Base-by-base conservation (phyloP, 2,797 vertebrate genomes). In the Novumbra hubbsi region DNA sequence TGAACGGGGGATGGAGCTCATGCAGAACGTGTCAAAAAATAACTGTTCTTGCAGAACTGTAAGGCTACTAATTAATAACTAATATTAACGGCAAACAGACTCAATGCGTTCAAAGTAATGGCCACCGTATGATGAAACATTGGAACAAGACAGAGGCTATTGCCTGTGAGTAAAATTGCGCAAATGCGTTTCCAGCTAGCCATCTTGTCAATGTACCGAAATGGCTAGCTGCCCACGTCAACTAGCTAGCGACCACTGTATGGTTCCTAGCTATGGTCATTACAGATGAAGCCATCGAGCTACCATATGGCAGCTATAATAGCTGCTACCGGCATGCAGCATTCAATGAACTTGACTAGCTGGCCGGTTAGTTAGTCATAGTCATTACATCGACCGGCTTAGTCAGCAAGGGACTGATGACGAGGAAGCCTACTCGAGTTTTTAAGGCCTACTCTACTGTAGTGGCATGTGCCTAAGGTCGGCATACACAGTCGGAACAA, bases 391-490 rank as follows among this genome's bases (percentile, higher is more conserved):
- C 41, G 11, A 45, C 34, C 16, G 63, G 63, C 63, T 89, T 86
- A 86, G 84, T 89, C 87, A 87, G 81, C 83, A 77, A 5, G 78
- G 78, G 80, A 77, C 76, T 85, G 87, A 89, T 89, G 88, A 85
- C 85, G 71, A 76, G 77, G 84, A 78, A 38, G 27, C 49, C 34
- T 84, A 89, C 86, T 88, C 81, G 86, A 79, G 88, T 73, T 85
- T 90, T 88, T 88, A 84, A 76, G 90, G 91, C 91, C 91, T 92
- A 91, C 41, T 45, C 89, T 45, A 52, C 84, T 74, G 81, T 38
- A 38, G 41, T 14, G 41, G 41, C 41, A 45, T 45, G 41, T 45
- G 41, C 41, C 9, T 45, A 45, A 11, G 41, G 41, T 14, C 41
- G 84, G 88, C 90, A 86, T 91, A 88, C 90, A 90, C 90, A 86